A percentile compares a stretch with the other conserved stretches of the same genome.
These are phyloP conservation scores for Chiloscyllium plagiosum DNA, from an alignment of 2,113 vertebrate genomes.

Conservation along the genomic window DNA sequence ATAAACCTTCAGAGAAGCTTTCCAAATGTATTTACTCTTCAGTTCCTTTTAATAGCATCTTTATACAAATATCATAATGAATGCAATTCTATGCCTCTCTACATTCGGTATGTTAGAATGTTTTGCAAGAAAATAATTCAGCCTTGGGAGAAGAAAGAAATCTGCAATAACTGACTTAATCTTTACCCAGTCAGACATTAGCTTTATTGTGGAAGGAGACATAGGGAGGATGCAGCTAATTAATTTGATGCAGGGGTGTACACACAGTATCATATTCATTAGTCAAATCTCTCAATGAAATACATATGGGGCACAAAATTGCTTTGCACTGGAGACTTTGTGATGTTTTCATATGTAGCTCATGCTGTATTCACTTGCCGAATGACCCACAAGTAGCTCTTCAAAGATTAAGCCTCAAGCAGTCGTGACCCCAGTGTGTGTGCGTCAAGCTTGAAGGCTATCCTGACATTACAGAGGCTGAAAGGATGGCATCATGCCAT, in stretches of 20 bases:
- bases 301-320: neutral
- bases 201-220: neutral
- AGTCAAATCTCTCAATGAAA: neutral
- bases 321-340: neutral
- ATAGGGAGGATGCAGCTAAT: neutral
- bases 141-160: neutral
- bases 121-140: neutral
- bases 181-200: neutral
- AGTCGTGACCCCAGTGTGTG: too few species aligned
- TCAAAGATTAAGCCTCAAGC: too few species aligned
- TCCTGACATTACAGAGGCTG: too few species aligned
- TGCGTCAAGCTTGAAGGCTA: too few species aligned
- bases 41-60: neutral
- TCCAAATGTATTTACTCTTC: neutral
- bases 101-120: neutral
- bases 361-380: neutral
- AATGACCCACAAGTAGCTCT: neutral
- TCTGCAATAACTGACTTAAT: neutral
- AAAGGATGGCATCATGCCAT: too few species aligned
- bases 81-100: neutral
- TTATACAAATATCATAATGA: neutral
- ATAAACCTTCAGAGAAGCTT: neutral
- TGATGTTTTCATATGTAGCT: neutral
- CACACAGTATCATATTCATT: neutral
- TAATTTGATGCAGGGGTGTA: neutral